phyloP scores from a whole-genome alignment of 2,797 vertebrate species.

The Masticophis lateralis region DNA sequence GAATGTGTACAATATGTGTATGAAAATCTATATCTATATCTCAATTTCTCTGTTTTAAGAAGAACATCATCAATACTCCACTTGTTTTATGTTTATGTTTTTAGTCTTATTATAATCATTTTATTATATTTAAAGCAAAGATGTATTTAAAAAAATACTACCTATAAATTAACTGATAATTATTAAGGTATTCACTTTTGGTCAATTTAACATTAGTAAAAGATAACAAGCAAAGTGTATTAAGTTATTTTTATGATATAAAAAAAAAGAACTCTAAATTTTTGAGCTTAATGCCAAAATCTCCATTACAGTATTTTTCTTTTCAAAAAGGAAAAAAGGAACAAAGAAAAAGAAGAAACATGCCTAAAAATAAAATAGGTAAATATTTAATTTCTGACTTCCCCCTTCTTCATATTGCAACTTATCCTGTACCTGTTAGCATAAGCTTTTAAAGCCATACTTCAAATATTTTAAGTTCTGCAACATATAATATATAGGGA shows the following conservation, averaged over 20 bases:
- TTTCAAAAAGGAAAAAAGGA: not conserved
- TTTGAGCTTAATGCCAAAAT: not conserved
- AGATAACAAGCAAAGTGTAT: not conserved
- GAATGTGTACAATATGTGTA: not conserved
- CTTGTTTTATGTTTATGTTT: not conserved
- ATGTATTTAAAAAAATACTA: not conserved
- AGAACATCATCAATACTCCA: not conserved
- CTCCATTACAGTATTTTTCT: not conserved
- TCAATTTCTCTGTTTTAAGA: not conserved
- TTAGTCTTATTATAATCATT: not conserved
- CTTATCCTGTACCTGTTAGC: not conserved
- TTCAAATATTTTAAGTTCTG: not conserved
- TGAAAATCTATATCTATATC: not conserved
- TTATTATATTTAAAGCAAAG: not conserved
- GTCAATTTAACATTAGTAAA: not conserved
- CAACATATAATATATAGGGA: not conserved
- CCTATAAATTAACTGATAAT: not conserved
- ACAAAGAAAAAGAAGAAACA: not conserved
- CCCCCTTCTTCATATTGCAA: not conserved
- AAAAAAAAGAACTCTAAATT: not conserved
- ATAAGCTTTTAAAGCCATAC: not conserved
- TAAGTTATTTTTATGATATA: not conserved
- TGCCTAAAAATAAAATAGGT: not conserved
- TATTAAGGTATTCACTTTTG: not conserved
- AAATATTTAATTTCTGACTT: not conserved